A percentile compares a stretch with the other conserved stretches of the same genome.
phyloP scores from a whole-genome alignment of 1,140 invertebrate species.

The Pseudomyrmex sp. region DNA sequence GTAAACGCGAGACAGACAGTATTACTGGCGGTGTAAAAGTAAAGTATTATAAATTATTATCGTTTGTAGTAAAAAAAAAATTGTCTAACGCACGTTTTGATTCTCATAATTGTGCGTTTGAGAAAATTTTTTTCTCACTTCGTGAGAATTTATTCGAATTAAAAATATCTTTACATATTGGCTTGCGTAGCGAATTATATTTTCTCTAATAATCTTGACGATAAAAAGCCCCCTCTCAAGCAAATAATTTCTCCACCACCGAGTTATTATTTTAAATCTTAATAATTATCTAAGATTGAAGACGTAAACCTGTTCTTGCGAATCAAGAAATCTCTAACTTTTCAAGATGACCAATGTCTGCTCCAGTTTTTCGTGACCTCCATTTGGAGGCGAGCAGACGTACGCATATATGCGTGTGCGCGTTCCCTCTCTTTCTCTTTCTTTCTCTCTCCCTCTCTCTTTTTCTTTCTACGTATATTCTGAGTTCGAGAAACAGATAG shows the following conservation, averaged over 20 bases:
- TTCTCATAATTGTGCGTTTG: no score
- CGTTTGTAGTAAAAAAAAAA: no score
- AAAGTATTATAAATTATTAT: no score
- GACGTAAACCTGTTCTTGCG: background rate
- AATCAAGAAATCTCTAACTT: constrained; percentile 13
- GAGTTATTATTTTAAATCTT: constrained; percentile 2
- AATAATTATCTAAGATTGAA: background rate
- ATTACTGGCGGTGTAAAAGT: no score
- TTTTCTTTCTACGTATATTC: background rate
- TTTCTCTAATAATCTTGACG: background rate
- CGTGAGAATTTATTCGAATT: no score
- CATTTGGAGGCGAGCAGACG: background rate
- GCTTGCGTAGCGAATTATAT: no score
- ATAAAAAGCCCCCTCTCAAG: background rate
- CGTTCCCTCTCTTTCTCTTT: constrained; percentile 6
- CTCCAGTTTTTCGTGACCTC: constrained; percentile 32
- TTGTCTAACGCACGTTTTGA: no score
- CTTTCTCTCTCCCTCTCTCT: background rate
- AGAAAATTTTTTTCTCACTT: no score
- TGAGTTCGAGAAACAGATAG: background rate
- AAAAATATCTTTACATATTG: background rate
- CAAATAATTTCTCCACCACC: background rate
- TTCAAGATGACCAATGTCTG: constrained; percentile 30
- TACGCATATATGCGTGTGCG: constrained; percentile 23
- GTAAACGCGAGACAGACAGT: no score